Conservation (phyloP, 1,140 invertebrate genomes). For the Maniola jurtina region DNA sequence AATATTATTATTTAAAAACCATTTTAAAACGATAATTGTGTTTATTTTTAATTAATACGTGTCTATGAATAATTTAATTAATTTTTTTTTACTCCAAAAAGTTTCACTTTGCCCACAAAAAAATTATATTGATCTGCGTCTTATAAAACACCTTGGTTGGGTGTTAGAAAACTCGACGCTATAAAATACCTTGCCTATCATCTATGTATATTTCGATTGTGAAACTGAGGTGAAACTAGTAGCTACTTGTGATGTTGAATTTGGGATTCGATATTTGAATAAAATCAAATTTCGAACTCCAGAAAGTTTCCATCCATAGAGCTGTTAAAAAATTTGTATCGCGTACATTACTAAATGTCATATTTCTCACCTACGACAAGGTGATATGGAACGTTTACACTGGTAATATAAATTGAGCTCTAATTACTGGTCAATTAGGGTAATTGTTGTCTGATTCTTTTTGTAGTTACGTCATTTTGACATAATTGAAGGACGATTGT, state of each 20-base stretch:
- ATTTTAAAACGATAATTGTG: conserved; percentile 1
- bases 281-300: conserved; percentile 45
- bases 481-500: conserved; percentile 34
- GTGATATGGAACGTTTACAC: conserved; percentile 6
- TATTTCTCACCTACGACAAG: conserved; percentile 54
- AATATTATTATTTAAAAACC: conserved; percentile 8
- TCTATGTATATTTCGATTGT: too few species aligned
- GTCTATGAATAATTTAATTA: too few species aligned
- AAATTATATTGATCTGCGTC: not conserved
- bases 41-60: conserved; percentile 6
- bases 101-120: not conserved
- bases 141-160: not conserved
- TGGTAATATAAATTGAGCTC: conserved; percentile 22
- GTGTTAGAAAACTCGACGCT: not conserved
- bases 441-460: conserved; percentile 16
- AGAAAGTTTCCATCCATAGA: conserved; percentile 31
- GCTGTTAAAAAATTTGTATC: conserved; percentile 17
- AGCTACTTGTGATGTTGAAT: conserved; percentile 25
- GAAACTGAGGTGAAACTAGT: too few species aligned
- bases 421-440: conserved; percentile 7
- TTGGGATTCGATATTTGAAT: conserved; percentile 45
- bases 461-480: conserved; percentile 31
- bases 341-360: conserved; percentile 60
- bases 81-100: not conserved
- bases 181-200: conserved; percentile 24